Evolutionary conservation across 2,797 vertebrate species (phyloP).

Genomic region (Enteromius trimaculatus): DNA sequence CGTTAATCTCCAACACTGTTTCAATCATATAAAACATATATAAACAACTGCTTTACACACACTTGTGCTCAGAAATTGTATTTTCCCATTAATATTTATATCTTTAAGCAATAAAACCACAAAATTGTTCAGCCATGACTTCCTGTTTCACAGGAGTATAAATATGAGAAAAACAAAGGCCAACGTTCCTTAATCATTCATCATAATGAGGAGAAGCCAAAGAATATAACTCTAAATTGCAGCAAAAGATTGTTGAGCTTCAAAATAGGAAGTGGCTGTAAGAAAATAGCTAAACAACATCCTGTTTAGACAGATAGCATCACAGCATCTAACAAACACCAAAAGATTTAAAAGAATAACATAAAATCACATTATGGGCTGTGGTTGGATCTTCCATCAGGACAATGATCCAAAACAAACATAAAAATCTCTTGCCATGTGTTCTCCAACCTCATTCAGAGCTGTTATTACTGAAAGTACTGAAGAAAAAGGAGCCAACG

Average conservation of each 20-base stretch:
- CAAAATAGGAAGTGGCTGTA: background rate
- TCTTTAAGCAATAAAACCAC: background rate
- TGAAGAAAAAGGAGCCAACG: background rate
- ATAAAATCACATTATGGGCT: background rate
- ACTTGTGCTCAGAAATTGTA: background rate
- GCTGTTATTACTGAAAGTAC: background rate
- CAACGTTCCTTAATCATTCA: background rate
- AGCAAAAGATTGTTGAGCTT: background rate
- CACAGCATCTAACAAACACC: background rate
- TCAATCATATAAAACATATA: constrained; percentile 5
- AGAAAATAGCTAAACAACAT: background rate
- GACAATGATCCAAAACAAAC: background rate
- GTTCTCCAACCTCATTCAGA: background rate
- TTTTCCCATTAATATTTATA: background rate
- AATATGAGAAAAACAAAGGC: background rate
- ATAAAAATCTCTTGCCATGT: background rate
- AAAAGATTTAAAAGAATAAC: background rate
- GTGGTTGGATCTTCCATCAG: background rate
- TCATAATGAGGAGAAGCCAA: background rate
- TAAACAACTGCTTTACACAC: background rate
- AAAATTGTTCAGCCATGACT: background rate
- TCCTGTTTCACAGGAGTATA: background rate
- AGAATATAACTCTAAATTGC: background rate
- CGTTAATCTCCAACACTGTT: constrained; percentile 78
- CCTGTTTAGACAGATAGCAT: background rate